These are phyloP conservation scores for Leptinotarsa defecta DNA, from an alignment of 1,140 invertebrate species.

Conservation along the genomic window DNA sequence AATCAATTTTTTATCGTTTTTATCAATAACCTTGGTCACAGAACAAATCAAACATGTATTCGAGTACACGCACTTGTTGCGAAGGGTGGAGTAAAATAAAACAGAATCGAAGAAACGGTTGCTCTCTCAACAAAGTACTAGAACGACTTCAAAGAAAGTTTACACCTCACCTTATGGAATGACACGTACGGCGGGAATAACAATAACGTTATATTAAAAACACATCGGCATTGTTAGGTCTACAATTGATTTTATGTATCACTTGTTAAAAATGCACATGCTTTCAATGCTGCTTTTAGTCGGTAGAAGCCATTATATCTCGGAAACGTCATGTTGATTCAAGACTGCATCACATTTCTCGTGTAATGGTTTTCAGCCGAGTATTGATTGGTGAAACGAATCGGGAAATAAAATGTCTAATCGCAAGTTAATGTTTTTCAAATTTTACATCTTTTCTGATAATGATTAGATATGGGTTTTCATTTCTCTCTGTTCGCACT, in stretches of 20 bases:
- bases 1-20: no score
- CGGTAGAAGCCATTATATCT: constrained; percentile 19
- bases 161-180: constrained; percentile 18
- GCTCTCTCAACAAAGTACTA: constrained; percentile 6
- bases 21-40: no score
- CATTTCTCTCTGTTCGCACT: no score
- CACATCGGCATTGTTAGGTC: constrained; percentile 25
- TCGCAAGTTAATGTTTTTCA: background rate
- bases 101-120: constrained; percentile 1
- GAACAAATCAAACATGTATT: no score
- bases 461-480: no score
- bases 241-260: constrained; percentile 29
- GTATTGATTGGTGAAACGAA: background rate
- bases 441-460: no score
- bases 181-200: constrained; percentile 22
- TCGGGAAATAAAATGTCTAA: background rate
- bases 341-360: constrained; percentile 13
- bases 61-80: no score
- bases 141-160: constrained; percentile 26
- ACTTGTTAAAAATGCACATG: constrained; percentile 21
- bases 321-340: background rate
- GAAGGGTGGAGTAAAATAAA: background rate
- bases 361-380: constrained; percentile 7
- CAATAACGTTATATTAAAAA: constrained; percentile 24
- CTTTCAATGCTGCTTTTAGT: constrained; percentile 16